These are phyloP conservation scores for Enteromius fasciolatus DNA, from an alignment of 2,797 vertebrate species.

Conservation along the genomic window DNA sequence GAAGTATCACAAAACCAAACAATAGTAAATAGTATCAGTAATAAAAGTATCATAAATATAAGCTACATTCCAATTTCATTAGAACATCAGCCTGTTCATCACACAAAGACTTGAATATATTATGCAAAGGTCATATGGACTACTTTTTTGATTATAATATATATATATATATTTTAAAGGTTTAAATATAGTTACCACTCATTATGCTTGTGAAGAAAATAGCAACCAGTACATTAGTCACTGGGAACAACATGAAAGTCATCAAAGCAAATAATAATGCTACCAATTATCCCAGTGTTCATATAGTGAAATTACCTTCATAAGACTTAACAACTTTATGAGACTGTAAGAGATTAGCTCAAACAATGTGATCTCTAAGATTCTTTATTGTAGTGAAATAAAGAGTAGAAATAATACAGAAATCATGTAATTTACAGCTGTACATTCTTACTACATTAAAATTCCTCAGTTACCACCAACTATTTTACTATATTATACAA, in stretches of 20 bases:
- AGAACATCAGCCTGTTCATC: background rate
- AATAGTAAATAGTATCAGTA: background rate
- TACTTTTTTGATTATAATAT: background rate
- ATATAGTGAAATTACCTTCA: background rate
- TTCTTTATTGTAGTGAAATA: slow-evolving; percentile 89
- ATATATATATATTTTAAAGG: background rate
- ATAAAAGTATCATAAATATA: background rate
- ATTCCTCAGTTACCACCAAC: slow-evolving; percentile 41
- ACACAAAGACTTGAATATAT: background rate
- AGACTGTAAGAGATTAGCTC: background rate
- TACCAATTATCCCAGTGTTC: background rate
- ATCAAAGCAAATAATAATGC: background rate
- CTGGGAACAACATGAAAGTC: background rate
- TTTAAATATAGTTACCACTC: background rate
- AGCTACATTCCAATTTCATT: background rate
- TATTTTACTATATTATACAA: slow-evolving; percentile 26
- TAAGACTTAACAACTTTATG: background rate
- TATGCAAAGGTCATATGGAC: background rate
- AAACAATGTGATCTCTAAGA: background rate
- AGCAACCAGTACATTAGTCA: background rate
- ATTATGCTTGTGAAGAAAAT: background rate
- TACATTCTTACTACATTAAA: slow-evolving; percentile 50
- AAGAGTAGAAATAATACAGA: slow-evolving; percentile 61
- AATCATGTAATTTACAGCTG: slow-evolving; percentile 45
- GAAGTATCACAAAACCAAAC: background rate